Conservation (phyloP, 2,888 invertebrate species). For the Nomada fucata region DNA sequence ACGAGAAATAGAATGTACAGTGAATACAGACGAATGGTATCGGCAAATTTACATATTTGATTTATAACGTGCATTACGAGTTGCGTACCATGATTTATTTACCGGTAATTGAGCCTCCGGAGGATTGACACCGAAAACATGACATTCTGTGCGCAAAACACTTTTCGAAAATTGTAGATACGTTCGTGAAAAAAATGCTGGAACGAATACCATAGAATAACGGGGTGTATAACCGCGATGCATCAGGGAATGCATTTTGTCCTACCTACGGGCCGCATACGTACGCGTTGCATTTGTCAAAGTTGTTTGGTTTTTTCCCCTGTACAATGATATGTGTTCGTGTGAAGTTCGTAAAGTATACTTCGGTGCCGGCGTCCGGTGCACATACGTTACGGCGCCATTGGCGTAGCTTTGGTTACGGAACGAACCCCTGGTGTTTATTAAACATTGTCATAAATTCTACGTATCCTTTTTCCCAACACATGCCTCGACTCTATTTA, state of each 20-base stretch:
- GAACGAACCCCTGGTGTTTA: neutral
- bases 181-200: constrained; percentile 11
- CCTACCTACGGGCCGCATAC: neutral
- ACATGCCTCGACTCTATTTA: neutral
- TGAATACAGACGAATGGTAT: neutral
- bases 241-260: neutral
- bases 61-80: neutral
- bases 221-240: neutral
- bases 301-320: constrained; percentile 8
- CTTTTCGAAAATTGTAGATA: neutral
- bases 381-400: neutral
- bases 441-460: constrained; percentile 12
- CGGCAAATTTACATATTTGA: neutral
- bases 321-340: neutral
- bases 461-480: neutral
- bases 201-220: constrained; percentile 1
- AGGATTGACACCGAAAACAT: neutral
- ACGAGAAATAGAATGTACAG: no score
- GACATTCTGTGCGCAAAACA: neutral
- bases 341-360: constrained; percentile 2
- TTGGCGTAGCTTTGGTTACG: constrained; percentile 2
- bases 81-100: neutral
- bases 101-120: neutral
- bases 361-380: neutral
- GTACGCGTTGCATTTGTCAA: constrained; percentile 11